A percentile compares a stretch with the other conserved stretches of the same genome.
These are phyloP conservation scores for Eristalis tenax DNA, from an alignment of 2,888 invertebrate genomes.

Conservation along the genomic window DNA sequence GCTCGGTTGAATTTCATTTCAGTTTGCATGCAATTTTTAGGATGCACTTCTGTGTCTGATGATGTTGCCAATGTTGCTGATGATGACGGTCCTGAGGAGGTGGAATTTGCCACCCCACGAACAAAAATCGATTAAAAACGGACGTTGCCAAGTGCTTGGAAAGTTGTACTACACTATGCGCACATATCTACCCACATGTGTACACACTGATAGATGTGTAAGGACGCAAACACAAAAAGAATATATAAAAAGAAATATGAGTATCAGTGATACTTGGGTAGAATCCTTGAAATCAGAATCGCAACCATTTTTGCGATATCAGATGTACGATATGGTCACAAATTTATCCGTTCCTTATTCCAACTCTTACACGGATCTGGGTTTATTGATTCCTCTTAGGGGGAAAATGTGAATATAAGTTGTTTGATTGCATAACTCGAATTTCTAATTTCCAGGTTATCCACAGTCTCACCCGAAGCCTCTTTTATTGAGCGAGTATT, in stretches of 20 bases:
- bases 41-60: conserved; percentile 51
- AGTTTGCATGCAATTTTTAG: conserved; percentile 49
- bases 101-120: conserved; percentile 8
- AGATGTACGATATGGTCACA: conserved; percentile 41
- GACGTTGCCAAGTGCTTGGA: conserved; percentile 57
- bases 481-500: conserved; percentile 23
- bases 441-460: conserved; percentile 43
- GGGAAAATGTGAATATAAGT: conserved; percentile 12
- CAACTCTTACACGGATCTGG: background rate
- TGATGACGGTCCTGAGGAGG: background rate
- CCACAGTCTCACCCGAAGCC: conserved; percentile 15
- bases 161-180: conserved; percentile 1
- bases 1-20: conserved; percentile 56
- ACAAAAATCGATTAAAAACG: conserved; percentile 66
- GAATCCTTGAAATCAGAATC: conserved; percentile 61
- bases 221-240: conserved; percentile 18
- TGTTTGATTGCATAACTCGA: conserved; percentile 45
- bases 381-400: conserved; percentile 16
- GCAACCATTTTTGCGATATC: conserved; percentile 22
- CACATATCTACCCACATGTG: conserved; percentile 10
- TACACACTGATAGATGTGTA: background rate
- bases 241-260: conserved; percentile 31
- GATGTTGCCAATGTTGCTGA: background rate
- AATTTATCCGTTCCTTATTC: background rate
- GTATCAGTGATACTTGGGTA: conserved; percentile 39